A percentile compares a stretch with the other conserved stretches of the same genome.
phyloP scores from a whole-genome alignment of 2,113 vertebrate species.

The Zingel zingel region DNA sequence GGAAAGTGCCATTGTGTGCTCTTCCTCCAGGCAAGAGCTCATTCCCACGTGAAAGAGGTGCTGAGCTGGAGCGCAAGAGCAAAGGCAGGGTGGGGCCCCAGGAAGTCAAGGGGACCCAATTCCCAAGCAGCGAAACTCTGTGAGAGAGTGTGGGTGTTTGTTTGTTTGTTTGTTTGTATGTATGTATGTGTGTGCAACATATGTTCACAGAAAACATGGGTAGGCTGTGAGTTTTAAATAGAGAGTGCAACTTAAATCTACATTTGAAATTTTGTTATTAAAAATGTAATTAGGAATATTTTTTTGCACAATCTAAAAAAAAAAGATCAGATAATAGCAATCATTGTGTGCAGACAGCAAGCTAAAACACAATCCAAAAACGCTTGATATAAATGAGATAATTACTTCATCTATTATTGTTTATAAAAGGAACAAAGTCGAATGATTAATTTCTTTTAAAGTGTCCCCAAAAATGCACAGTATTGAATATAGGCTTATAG shows the following conservation, averaged over 20 bases:
- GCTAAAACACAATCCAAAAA: not conserved
- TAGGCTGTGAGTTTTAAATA: not conserved
- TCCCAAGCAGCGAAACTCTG: constrained; percentile 86
- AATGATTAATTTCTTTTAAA: not conserved
- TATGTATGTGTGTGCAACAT: constrained; percentile 1
- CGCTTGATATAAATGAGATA: not conserved
- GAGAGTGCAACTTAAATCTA: not conserved
- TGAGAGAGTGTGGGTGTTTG: constrained; percentile 57
- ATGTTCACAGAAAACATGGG: constrained; percentile 25
- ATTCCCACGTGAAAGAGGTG: constrained; percentile 99
- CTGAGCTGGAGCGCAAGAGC: constrained; percentile 87
- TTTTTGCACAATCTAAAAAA: not conserved
- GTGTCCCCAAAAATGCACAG: not conserved
- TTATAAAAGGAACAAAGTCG: not conserved
- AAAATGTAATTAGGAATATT: not conserved
- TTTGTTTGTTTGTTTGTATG: constrained; percentile 52
- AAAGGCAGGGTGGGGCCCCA: constrained; percentile 88
- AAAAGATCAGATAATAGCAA: not conserved
- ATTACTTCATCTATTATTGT: not conserved
- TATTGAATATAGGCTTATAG: not conserved
- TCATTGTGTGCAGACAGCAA: not conserved
- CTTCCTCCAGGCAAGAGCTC: constrained; percentile 92
- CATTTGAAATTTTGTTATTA: not conserved
- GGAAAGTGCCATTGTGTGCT: constrained; percentile 99
- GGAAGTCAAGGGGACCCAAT: constrained; percentile 83